These are phyloP conservation scores for Hylomyscus alleni DNA, from an alignment of 2,797 vertebrate genomes.

Conservation along the genomic window DNA sequence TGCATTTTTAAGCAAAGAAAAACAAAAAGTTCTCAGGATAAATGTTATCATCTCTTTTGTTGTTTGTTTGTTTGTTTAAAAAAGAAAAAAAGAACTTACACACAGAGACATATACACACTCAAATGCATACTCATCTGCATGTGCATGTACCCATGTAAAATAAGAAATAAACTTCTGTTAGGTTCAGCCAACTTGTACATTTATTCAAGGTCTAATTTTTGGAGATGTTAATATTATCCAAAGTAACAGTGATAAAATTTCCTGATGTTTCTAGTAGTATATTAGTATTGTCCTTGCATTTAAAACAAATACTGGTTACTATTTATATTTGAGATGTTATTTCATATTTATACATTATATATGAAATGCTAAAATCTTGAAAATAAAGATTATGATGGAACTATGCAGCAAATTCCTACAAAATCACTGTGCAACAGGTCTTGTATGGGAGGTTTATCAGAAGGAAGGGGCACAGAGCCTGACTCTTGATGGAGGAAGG, in stretches of 20 bases:
- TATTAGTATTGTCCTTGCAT: neutral
- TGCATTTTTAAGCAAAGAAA: neutral
- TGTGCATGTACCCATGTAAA: neutral
- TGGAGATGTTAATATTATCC: neutral
- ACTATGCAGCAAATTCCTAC: neutral
- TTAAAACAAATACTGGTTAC: neutral
- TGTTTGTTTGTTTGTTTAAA: neutral
- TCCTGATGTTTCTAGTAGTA: neutral
- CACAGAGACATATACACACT: neutral
- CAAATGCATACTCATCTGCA: neutral
- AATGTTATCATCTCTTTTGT: neutral
- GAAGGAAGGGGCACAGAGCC: neutral
- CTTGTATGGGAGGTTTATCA: neutral
- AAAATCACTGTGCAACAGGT: neutral
- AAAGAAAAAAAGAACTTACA: neutral
- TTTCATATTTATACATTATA: neutral
- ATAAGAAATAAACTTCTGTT: neutral
- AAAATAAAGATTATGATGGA: neutral
- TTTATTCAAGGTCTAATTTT: neutral
- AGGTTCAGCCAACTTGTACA: neutral
- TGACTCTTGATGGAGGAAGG: neutral
- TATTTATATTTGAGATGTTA: neutral
- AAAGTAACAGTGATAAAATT: neutral
- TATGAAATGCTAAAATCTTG: slow-evolving; percentile 44
- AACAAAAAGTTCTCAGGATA: neutral